A percentile compares a stretch with the other conserved stretches of the same genome.
phyloP scores from a whole-genome alignment of 2,888 invertebrate genomes.

The Anarsia innoxiella region DNA sequence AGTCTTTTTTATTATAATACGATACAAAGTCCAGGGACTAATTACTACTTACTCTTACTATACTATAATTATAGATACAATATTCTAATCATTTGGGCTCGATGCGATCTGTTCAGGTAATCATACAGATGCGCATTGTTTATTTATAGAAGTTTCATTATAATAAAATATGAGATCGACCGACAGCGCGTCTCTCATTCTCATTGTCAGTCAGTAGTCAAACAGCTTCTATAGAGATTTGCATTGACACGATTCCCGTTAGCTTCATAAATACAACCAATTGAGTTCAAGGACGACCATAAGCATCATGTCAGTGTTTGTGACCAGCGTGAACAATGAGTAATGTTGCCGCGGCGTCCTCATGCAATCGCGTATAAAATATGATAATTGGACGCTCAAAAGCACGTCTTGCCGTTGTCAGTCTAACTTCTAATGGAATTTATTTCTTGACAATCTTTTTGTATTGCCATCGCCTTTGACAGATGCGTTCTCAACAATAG shows the following conservation, averaged over 20 bases:
- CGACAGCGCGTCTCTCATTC: constrained; percentile 13
- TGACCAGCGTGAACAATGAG: constrained; percentile 72
- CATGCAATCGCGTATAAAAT: constrained; percentile 67
- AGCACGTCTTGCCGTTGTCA: constrained; percentile 39
- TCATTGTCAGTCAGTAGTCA: constrained; percentile 42
- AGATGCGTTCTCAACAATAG: constrained; percentile 19
- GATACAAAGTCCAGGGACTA: constrained; percentile 23
- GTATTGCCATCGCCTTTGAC: constrained; percentile 14
- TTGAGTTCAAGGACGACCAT: constrained; percentile 71
- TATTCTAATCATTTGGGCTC: too few species aligned
- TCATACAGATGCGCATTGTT: too few species aligned
- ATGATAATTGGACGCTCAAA: constrained; percentile 63
- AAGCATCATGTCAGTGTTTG: constrained; percentile 60
- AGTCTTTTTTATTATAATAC: constrained; percentile 23
- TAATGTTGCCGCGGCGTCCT: constrained; percentile 60
- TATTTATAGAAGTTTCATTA: constrained; percentile 6
- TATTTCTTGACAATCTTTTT: constrained; percentile 13
- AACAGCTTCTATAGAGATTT: constrained; percentile 52
- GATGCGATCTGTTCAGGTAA: too few species aligned
- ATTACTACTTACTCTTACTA: neutral
- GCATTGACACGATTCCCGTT: constrained; percentile 69
- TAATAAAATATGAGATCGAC: constrained; percentile 14
- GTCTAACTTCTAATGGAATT: constrained; percentile 15
- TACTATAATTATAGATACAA: too few species aligned
- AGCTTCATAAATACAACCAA: constrained; percentile 65